Conservation (phyloP, 2,113 vertebrate species). For the Burhinus oedicnemus region DNA sequence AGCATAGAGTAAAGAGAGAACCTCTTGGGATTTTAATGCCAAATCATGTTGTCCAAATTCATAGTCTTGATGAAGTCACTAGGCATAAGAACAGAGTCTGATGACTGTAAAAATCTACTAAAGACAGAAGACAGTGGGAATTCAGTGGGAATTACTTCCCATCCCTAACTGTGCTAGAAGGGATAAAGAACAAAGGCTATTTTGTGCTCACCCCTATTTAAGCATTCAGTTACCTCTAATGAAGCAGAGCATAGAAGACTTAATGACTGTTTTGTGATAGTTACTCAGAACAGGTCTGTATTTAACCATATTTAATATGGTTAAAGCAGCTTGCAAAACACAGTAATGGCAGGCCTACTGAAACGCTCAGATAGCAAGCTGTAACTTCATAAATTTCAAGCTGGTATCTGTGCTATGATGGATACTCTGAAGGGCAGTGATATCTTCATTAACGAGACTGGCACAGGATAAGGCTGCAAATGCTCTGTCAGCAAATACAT, state of each 20-base stretch:
- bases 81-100: not conserved
- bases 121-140: not conserved
- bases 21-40: not conserved
- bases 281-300: not conserved
- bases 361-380: not conserved
- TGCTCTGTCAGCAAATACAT: not conserved
- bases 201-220: not conserved
- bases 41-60: not conserved
- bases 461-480: not conserved
- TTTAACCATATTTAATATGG: no score
- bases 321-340: not conserved
- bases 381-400: not conserved
- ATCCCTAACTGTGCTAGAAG: not conserved
- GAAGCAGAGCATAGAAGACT: not conserved
- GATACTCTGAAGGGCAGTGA: accelerated
- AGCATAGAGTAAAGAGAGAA: not conserved
- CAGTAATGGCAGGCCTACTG: not conserved
- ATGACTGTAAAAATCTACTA: not conserved
- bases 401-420: accelerated
- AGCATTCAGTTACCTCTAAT: not conserved
- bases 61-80: not conserved
- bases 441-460: not conserved
- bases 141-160: not conserved
- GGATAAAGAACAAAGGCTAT: not conserved
- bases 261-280: not conserved